A percentile compares a stretch with the other conserved stretches of the same genome.
Evolutionary conservation across 2,888 invertebrate species (phyloP).

Genomic region (Melanophora roralis): DNA sequence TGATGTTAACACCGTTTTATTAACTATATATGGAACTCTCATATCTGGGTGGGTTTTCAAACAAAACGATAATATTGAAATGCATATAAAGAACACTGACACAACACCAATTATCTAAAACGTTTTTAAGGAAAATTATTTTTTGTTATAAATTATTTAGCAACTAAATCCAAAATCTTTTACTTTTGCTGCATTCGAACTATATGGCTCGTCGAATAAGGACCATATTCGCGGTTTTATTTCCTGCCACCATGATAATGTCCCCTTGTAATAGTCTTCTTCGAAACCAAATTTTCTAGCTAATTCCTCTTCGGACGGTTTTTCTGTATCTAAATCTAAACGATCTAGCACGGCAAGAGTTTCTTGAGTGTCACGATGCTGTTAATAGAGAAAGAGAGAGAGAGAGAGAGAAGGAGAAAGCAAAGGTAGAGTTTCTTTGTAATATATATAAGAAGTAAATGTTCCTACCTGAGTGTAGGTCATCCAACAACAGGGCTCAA

Average conservation of each 20-base stretch:
- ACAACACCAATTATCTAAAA: conserved; percentile 96
- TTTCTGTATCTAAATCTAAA: conserved; percentile 97
- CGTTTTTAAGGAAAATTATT: too few species aligned
- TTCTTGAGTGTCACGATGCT: conserved; percentile 99
- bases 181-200: conserved; percentile 98
- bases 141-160: background rate
- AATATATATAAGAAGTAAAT: background rate
- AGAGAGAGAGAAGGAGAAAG: background rate
- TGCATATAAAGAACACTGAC: conserved; percentile 99
- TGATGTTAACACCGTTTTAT: conserved; percentile 87
- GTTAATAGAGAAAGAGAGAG: conserved; percentile 58
- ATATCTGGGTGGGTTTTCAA: conserved; percentile 99
- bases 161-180: background rate
- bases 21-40: conserved; percentile 92
- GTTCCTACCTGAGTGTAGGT: conserved; percentile 93
- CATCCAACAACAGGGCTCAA: conserved; percentile 99
- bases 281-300: conserved; percentile 98
- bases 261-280: conserved; percentile 94
- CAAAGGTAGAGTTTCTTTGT: background rate
- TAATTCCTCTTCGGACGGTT: conserved; percentile 97
- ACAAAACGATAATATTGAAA: conserved; percentile 99
- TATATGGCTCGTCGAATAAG: conserved; percentile 99
- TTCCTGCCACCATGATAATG: conserved; percentile 97
- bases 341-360: conserved; percentile 98
- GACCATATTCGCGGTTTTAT: conserved; percentile 99